Percentiles rank a stretch among this genome's conserved stretches.
phyloP scores from a whole-genome alignment of 2,797 vertebrate species.

The Poecilia picta region DNA sequence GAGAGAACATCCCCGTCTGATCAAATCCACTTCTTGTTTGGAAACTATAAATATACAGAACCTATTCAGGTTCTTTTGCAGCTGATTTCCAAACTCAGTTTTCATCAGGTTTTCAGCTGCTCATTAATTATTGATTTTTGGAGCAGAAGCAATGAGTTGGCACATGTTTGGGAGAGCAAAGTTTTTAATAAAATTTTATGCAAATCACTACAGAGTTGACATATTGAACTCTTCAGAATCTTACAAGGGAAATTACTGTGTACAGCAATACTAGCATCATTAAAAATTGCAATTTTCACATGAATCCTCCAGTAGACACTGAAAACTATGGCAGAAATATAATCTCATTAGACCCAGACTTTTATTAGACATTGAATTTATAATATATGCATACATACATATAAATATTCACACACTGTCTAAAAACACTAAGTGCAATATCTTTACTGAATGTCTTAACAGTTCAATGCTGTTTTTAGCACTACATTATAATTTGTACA shows the following conservation, averaged over 20 bases:
- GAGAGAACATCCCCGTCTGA: conserved; percentile 51
- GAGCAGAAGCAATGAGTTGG: background rate
- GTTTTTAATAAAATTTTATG: background rate
- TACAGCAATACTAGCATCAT: background rate
- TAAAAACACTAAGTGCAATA: too few relatives aligned
- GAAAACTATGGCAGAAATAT: background rate
- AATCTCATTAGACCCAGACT: background rate
- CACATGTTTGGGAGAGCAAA: background rate
- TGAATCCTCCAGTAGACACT: background rate
- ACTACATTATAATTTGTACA: too few relatives aligned
- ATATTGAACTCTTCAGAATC: background rate
- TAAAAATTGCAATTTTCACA: background rate
- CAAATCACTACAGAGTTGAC: background rate
- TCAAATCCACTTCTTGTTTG: conserved; percentile 36
- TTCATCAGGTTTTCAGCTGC: background rate
- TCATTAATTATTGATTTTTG: background rate
- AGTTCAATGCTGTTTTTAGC: too few relatives aligned
- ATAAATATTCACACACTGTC: too few relatives aligned
- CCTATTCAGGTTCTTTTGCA: background rate
- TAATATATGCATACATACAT: background rate
- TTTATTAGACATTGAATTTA: background rate
- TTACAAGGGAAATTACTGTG: background rate
- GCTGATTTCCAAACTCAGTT: background rate
- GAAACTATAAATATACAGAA: background rate
- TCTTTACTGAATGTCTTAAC: too few relatives aligned